Evolutionary conservation across 2,797 vertebrate genomes (phyloP).

Genomic region (Selene dorsalis): DNA sequence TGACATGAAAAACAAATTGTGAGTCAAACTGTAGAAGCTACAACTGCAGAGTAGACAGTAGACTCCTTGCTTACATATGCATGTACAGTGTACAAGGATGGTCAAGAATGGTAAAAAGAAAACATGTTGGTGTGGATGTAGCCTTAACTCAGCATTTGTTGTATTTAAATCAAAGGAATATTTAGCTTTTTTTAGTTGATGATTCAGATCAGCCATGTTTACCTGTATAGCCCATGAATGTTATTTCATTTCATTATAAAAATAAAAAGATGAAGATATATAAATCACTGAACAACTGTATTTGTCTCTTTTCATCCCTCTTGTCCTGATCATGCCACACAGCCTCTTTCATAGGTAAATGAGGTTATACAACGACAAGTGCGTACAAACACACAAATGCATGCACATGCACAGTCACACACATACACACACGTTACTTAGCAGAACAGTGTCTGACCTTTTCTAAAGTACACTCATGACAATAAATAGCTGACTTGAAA

Average conservation of each 20-base stretch:
- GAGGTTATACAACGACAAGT: constrained; percentile 2
- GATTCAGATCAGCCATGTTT: constrained; percentile 22
- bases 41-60: too few species aligned
- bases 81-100: neutral
- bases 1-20: too few species aligned
- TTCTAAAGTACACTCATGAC: constrained; percentile 39
- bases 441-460: constrained; percentile 69
- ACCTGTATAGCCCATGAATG: constrained; percentile 15
- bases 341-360: neutral
- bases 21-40: too few species aligned
- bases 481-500: constrained; percentile 43
- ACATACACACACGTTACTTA: constrained; percentile 37
- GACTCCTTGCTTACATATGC: too few species aligned
- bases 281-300: constrained; percentile 5
- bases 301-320: constrained; percentile 4
- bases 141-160: neutral
- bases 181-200: constrained; percentile 23
- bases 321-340: neutral
- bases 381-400: neutral
- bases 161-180: constrained; percentile 29
- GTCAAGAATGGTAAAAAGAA: neutral
- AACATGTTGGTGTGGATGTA: neutral
- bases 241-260: constrained; percentile 38
- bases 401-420: constrained; percentile 3
- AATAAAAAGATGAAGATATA: constrained; percentile 31